These are phyloP conservation scores for Octodon degus DNA, from an alignment of 2,113 vertebrate genomes.

Conservation along the genomic window DNA sequence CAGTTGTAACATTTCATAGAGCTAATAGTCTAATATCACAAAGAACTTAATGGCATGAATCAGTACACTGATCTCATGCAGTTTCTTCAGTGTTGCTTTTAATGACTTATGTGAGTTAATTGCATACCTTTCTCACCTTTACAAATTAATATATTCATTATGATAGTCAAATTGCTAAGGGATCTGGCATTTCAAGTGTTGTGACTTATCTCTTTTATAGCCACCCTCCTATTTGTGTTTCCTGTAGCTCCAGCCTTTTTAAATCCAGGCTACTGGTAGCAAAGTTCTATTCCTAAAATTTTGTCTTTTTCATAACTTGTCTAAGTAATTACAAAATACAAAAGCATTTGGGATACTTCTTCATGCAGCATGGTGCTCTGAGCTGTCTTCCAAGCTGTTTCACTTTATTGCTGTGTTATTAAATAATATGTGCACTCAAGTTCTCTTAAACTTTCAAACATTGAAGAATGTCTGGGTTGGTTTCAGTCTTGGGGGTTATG, in stretches of 20 bases:
- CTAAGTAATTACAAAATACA: not conserved
- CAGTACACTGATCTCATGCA: not conserved
- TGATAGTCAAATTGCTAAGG: not conserved
- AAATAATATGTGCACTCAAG: not conserved
- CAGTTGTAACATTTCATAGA: not conserved
- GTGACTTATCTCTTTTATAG: not conserved
- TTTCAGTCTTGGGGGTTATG: not conserved
- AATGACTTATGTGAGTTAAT: not conserved
- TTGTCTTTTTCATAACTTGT: not conserved
- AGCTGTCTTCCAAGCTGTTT: not conserved
- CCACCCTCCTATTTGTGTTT: fast-evolving
- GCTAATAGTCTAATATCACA: not conserved
- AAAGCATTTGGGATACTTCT: not conserved
- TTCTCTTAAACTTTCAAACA: not conserved
- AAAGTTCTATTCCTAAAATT: not conserved
- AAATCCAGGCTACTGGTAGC: not conserved
- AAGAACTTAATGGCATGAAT: not conserved
- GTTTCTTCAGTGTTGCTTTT: not conserved
- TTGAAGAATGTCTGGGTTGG: not conserved
- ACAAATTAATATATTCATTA: not conserved
- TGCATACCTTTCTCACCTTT: not conserved
- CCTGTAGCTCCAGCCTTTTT: not conserved
- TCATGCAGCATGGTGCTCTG: not conserved
- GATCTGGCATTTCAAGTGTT: not conserved
- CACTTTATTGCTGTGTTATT: not conserved